Percentiles rank a stretch among this genome's conserved stretches.
These are phyloP conservation scores for Phycodurus eques DNA, from an alignment of 2,113 vertebrate genomes.

Conservation along the genomic window DNA sequence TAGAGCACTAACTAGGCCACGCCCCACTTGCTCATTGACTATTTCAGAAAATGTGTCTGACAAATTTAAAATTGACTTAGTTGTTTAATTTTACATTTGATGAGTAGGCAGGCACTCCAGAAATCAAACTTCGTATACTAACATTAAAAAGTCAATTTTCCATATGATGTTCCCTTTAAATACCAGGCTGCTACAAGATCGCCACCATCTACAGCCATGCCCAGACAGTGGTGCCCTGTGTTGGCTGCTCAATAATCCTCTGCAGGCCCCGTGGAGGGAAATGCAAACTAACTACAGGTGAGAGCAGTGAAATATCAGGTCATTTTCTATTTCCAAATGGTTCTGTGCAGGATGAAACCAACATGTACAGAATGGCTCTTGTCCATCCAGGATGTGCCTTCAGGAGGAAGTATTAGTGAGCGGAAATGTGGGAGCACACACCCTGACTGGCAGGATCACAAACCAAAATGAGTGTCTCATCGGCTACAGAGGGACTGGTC, in stretches of 20 bases:
- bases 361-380: background rate
- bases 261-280: conserved; percentile 75
- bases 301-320: background rate
- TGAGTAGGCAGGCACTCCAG: background rate
- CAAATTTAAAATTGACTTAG: too few species aligned
- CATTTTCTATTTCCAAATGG: background rate
- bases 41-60: too few species aligned
- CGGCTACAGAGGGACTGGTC: background rate
- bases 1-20: too few species aligned
- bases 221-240: conserved; percentile 73
- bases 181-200: conserved; percentile 75
- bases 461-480: background rate
- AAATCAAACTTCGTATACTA: background rate
- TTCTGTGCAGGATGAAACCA: too few species aligned
- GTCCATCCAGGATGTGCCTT: conserved; percentile 66
- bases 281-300: conserved; percentile 73
- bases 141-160: background rate
- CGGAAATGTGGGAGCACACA: background rate
- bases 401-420: conserved; percentile 64
- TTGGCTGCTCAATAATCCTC: conserved; percentile 69
- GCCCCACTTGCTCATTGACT: too few species aligned
- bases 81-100: background rate
- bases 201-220: conserved; percentile 77
- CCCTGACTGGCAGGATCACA: conserved; percentile 8
- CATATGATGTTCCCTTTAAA: background rate